Base-by-base conservation (phyloP, 2,113 vertebrate species). In the Talpa occidentalis region DNA sequence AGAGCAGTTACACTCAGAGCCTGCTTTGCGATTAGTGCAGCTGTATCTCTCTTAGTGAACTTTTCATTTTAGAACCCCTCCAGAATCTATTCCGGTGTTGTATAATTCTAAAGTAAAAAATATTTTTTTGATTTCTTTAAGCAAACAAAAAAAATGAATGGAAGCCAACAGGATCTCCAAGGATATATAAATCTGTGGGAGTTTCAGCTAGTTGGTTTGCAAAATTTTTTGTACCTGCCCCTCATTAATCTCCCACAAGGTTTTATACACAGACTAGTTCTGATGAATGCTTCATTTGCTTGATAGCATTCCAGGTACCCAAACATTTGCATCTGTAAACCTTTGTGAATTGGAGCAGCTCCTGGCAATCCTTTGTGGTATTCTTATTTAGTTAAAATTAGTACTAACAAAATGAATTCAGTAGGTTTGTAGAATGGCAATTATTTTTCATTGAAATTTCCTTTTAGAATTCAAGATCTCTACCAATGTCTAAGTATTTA, bases 401-500 rank as follows among this genome's bases (percentile, higher is more conserved):
- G 28, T 28, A 37, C 56, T 86, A n/a, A 69, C 35, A 40, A 87
- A 49, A 70, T 69, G n/a, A 35, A 79, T 76, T 72, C 44, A 69
- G 37, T 12, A 44, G 37, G 30, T 85, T 37, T 77, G 69, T 60
- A 64, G 94, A 82, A 24, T 56, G 26, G 62, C 62, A 30, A 67
- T 81, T 60, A 56, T 80, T 62, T 76, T 79, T 62, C 52, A 66
- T 12, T 79, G 56, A 79, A 67, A 56, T 83, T 89, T 92, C 3
- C 56, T 90, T 87, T 94, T 70, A 84, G 37, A 76, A 84, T 84
- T 30, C 12, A 93, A 83, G 62, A 54, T 47, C 24, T 62, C 78
- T 89, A 19, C 24, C 37, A 30, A 11, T n/a, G 9, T 62, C 56
- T n/a, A 40, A 40, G 35, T 83, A 14, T 84, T 90, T 83, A 14